Percentiles rank a stretch among this genome's conserved stretches.
Evolutionary conservation across 2,888 invertebrate species (phyloP).

Genomic region (Ectemnius cavifrons): DNA sequence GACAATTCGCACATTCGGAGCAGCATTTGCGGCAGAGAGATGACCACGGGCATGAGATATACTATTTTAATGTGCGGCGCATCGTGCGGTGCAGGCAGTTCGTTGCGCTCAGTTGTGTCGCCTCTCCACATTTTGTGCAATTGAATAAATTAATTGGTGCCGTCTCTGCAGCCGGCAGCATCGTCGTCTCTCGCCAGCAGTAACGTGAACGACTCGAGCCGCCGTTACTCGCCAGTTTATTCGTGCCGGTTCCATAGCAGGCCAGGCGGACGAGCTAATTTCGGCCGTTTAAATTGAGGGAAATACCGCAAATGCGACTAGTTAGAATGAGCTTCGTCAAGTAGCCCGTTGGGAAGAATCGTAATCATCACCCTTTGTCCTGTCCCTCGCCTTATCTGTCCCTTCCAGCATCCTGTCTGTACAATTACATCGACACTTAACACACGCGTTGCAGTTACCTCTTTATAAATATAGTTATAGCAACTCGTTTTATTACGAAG

Average conservation of each 20-base stretch:
- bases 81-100: slow-evolving; percentile 29
- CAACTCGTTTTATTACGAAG: too few relatives aligned
- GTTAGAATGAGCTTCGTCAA: slow-evolving; percentile 23
- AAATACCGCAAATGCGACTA: slow-evolving; percentile 44
- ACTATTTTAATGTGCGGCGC: too few relatives aligned
- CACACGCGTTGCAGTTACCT: too few relatives aligned
- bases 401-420: background rate
- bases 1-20: too few relatives aligned
- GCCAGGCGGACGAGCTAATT: slow-evolving; percentile 52
- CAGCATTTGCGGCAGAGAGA: slow-evolving; percentile 35
- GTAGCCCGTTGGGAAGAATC: slow-evolving; percentile 19
- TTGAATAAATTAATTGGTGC: slow-evolving; percentile 69
- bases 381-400: too few relatives aligned
- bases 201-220: background rate
- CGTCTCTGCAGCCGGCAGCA: slow-evolving; percentile 36
- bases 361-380: slow-evolving; percentile 26
- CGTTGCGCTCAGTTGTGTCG: slow-evolving; percentile 50
- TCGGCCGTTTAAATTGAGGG: slow-evolving; percentile 44
- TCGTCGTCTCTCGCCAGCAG: slow-evolving; percentile 2
- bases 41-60: too few relatives aligned
- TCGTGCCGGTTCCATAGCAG: slow-evolving; percentile 18
- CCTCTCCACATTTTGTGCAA: slow-evolving; percentile 63
- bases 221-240: slow-evolving; percentile 19
- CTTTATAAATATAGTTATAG: too few relatives aligned
- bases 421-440: background rate